These are phyloP conservation scores for Eurypyga helias DNA, from an alignment of 2,113 vertebrate species.

Conservation along the genomic window DNA sequence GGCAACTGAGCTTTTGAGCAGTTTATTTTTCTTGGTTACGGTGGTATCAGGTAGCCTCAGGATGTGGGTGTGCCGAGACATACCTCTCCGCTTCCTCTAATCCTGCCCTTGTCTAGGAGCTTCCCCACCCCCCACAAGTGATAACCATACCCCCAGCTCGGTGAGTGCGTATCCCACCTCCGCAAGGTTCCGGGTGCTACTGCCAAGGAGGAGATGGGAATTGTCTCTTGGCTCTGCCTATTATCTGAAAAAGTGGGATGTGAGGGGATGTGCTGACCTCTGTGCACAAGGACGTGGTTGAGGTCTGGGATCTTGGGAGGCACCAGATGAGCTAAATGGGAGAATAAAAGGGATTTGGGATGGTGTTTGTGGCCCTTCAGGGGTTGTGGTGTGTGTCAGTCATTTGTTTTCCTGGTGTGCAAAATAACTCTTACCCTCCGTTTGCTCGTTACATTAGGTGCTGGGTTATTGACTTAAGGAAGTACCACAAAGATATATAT, in stretches of 20 bases:
- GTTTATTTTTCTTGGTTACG: background rate
- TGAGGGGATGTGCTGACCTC: background rate
- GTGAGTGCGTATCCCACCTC: accelerated
- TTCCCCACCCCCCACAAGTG: background rate
- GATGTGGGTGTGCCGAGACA: background rate
- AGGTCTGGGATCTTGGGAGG: background rate
- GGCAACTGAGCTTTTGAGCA: background rate
- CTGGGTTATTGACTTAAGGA: background rate
- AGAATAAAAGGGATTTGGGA: background rate
- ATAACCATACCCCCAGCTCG: accelerated
- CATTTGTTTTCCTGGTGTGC: background rate
- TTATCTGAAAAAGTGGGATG: background rate
- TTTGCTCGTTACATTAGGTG: background rate
- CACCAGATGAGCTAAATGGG: background rate
- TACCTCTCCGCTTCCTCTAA: background rate
- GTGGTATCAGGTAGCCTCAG: background rate
- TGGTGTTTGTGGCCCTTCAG: background rate
- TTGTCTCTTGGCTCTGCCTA: background rate
- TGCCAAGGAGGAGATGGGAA: background rate
- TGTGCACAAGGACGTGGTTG: background rate
- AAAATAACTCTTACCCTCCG: background rate
- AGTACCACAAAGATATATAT: background rate
- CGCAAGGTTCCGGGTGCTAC: background rate
- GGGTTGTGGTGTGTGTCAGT: background rate
- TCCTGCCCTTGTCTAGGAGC: background rate